Base-by-base conservation (phyloP, 2,113 vertebrate genomes). In the Cynoglossus semilaevis region DNA sequence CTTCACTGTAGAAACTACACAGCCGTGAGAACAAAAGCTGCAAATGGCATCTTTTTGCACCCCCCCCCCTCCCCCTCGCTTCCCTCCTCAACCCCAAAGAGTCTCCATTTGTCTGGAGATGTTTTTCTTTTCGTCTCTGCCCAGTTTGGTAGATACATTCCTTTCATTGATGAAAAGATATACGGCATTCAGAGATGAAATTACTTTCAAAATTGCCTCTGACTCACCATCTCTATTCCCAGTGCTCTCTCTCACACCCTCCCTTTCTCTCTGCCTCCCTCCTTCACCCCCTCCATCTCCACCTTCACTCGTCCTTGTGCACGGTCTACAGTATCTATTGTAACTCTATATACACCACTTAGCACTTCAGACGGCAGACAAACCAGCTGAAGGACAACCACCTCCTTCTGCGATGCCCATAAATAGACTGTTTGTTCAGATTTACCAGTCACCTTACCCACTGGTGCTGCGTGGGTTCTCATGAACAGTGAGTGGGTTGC, bases 291-390 rank as follows among this genome's bases (percentile, higher is more conserved):
- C 59, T 72, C 46, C 41, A 75, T 46, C 67, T 42, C 68, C 83
- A 81, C 84, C 84, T 89, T 87, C 72, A 87, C 72, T 82, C 37
- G 79, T 78, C 87, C 88, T 92, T 88, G 86, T 42, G 74, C 72
- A 76, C 77, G 76, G 84, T 87, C 82, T 82, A 51, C 50, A 12
- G 34, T 51, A 70, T 82, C 74, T 72, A 58, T 81, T 88, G 89
- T 91, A 91, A 91, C 82, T 69, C 82, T 69, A 80, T 86, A 90
- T 85, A 88, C 81, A 77, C 70, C 85, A 83, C 87, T 86, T 86
- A 82, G 79, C 84, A 79, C 80, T 69, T 81, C 82, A 85, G 81
- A 83, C 76, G 59, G 76, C 80, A 83, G 80, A 78, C 70, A 49
- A 77, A 70, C 74, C 72, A 63, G 80, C 86, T 82, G 80, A 85